These are phyloP conservation scores for Amblyteles armatorius DNA, from an alignment of 2,888 invertebrate genomes.

Conservation along the genomic window DNA sequence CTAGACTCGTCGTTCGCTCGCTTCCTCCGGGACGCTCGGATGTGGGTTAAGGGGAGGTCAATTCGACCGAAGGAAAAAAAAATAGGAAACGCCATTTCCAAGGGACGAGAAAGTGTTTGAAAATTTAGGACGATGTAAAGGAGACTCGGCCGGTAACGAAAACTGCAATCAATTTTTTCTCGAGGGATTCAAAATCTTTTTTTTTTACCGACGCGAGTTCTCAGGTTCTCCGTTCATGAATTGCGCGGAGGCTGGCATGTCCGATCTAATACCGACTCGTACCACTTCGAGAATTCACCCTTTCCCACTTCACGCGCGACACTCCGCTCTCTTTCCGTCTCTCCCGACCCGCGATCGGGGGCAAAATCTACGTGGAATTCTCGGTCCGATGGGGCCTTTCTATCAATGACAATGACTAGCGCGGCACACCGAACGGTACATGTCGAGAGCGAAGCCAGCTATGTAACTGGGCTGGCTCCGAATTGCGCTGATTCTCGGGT, in stretches of 20 bases:
- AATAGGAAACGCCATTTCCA: slow-evolving; percentile 19
- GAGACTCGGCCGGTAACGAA: too few species aligned
- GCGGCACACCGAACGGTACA: slow-evolving; percentile 8
- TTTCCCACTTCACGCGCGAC: neutral
- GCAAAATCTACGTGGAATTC: slow-evolving; percentile 16
- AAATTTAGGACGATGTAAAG: too few species aligned
- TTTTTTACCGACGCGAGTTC: too few species aligned
- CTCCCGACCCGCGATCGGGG: neutral
- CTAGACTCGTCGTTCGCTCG: slow-evolving; percentile 32
- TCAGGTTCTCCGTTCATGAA: neutral
- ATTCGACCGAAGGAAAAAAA: neutral
- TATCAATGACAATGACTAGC: slow-evolving; percentile 39
- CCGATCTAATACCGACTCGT: slow-evolving; percentile 18
- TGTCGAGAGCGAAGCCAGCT: slow-evolving; percentile 12
- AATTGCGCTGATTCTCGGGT: slow-evolving; percentile 12
- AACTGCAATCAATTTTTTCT: too few species aligned
- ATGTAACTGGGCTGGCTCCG: slow-evolving; percentile 42
- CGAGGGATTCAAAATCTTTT: too few species aligned
- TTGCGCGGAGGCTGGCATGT: too few species aligned
- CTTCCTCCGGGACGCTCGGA: slow-evolving; percentile 41
- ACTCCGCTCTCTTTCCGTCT: neutral
- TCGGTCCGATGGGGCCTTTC: slow-evolving; percentile 22
- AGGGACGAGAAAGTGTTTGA: neutral
- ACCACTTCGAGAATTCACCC: slow-evolving; percentile 7
- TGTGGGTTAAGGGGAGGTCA: slow-evolving; percentile 22